Evolutionary conservation across 2,797 vertebrate species (phyloP).

Genomic region (Dallia pectoralis): DNA sequence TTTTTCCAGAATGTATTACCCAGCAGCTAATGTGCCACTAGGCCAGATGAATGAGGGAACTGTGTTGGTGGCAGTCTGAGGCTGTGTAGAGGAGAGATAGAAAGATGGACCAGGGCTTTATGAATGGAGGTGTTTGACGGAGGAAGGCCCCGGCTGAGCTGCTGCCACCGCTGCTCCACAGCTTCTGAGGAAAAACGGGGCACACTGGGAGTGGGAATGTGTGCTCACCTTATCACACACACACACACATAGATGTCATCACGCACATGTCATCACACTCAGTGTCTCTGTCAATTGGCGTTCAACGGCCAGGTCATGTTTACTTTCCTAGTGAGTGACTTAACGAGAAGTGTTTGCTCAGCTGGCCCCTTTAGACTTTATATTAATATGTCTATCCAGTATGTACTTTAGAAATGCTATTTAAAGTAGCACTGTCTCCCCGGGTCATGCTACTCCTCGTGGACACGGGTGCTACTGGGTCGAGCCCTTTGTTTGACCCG

Average conservation of each 20-base stretch:
- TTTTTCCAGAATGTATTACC: constrained; percentile 57
- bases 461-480: neutral
- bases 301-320: neutral
- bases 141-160: constrained; percentile 16
- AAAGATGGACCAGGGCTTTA: neutral
- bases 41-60: neutral
- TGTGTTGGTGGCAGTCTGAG: neutral
- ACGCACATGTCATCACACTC: constrained; percentile 15
- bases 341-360: constrained; percentile 53
- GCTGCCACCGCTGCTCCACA: neutral
- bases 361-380: constrained; percentile 41
- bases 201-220: neutral
- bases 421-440: neutral
- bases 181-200: constrained; percentile 9
- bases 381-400: neutral
- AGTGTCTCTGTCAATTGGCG: constrained; percentile 18
- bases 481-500: neutral
- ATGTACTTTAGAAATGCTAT: neutral
- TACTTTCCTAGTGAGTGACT: constrained; percentile 7
- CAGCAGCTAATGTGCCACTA: constrained; percentile 20
- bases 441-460: neutral
- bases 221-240: constrained; percentile 12
- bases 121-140: constrained; percentile 8
- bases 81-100: neutral
- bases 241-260: neutral